Evolutionary conservation across 2,113 vertebrate genomes (phyloP).

Genomic region (Phycodurus eques): DNA sequence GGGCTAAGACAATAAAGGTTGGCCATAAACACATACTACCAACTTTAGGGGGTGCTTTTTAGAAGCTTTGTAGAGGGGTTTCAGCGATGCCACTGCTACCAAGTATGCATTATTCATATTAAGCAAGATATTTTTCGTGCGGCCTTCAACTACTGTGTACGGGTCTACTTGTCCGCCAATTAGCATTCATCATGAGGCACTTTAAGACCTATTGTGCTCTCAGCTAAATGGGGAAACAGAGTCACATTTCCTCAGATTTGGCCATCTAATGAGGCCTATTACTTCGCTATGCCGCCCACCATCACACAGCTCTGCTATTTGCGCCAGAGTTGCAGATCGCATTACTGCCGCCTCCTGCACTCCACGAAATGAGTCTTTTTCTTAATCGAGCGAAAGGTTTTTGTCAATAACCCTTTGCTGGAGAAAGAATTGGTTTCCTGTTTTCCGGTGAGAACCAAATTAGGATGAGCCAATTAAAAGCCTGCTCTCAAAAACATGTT

Average conservation of each 20-base stretch:
- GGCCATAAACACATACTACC: too few species aligned
- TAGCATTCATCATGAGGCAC: conserved; percentile 13
- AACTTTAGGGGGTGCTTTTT: too few species aligned
- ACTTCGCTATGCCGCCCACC: conserved; percentile 21
- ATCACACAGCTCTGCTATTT: conserved; percentile 20
- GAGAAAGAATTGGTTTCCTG: conserved; percentile 45
- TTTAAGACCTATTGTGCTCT: conserved; percentile 24
- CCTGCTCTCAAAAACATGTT: conserved; percentile 18
- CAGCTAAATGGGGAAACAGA: conserved; percentile 40
- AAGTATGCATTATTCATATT: not conserved
- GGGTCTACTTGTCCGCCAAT: conserved; percentile 10
- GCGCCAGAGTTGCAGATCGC: conserved; percentile 20
- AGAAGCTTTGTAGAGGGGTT: too few species aligned
- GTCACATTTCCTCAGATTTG: conserved; percentile 31
- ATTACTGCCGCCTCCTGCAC: conserved; percentile 29
- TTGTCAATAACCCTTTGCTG: conserved; percentile 31
- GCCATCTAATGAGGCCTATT: conserved; percentile 48
- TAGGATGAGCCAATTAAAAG: conserved; percentile 40
- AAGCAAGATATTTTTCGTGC: not conserved
- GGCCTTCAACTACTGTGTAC: not conserved
- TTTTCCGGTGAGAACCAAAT: conserved; percentile 34
- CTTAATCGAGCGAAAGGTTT: conserved; percentile 40
- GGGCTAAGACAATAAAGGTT: too few species aligned
- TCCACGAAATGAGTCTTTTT: conserved; percentile 23
- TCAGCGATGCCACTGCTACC: not conserved